A percentile compares a stretch with the other conserved stretches of the same genome.
Evolutionary conservation across 2,888 invertebrate species (phyloP).

Genomic region (Chymomyza amoena): DNA sequence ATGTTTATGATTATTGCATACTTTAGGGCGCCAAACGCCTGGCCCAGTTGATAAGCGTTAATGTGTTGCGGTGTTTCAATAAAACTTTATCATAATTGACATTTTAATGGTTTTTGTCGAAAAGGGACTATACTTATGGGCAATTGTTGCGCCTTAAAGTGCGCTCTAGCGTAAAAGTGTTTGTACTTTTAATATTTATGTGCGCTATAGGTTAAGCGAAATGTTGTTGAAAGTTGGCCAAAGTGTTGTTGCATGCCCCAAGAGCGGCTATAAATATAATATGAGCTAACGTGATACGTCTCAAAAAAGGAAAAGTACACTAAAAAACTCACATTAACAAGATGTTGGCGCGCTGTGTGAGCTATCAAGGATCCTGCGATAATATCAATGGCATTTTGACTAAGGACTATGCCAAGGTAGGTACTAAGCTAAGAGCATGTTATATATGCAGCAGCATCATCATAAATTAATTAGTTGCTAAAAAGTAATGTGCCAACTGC

Average conservation of each 20-base stretch:
- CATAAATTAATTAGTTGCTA: slow-evolving; percentile 52
- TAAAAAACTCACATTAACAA: slow-evolving; percentile 23
- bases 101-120: slow-evolving; percentile 57
- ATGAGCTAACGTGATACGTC: slow-evolving; percentile 39
- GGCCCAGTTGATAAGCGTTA: slow-evolving; percentile 60
- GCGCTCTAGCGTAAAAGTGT: slow-evolving; percentile 20
- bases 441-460: neutral
- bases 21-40: slow-evolving; percentile 35
- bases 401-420: slow-evolving; percentile 85
- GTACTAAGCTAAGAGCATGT: slow-evolving; percentile 36
- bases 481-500: slow-evolving; percentile 16
- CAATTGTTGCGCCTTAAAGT: neutral
- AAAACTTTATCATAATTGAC: slow-evolving; percentile 72
- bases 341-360: slow-evolving; percentile 78
- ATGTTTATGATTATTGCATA: slow-evolving; percentile 67
- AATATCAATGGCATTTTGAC: slow-evolving; percentile 81
- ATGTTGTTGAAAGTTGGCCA: slow-evolving; percentile 2
- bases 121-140: slow-evolving; percentile 18
- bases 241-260: slow-evolving; percentile 1
- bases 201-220: slow-evolving; percentile 12
- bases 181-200: slow-evolving; percentile 59
- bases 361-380: slow-evolving; percentile 87
- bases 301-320: slow-evolving; percentile 10
- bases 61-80: slow-evolving; percentile 67
- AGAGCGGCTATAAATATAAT: slow-evolving; percentile 43